phyloP scores from a whole-genome alignment of 2,797 vertebrate species.

The Limosa lapponica region DNA sequence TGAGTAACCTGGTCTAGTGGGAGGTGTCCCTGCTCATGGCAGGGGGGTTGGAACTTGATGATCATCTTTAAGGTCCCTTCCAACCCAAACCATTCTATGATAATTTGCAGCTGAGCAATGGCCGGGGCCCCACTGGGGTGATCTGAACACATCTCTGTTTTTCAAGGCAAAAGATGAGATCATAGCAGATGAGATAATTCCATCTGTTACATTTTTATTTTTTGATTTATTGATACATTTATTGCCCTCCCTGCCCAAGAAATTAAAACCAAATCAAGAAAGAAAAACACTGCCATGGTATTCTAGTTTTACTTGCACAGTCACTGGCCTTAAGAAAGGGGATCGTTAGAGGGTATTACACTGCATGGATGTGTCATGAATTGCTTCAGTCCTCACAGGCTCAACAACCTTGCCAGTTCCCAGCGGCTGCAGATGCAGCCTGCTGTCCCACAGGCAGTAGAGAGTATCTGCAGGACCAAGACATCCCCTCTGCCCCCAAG shows the following conservation, averaged over 20 bases:
- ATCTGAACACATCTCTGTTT: neutral
- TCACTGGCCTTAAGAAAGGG: accelerated
- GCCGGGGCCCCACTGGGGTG: accelerated
- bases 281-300: neutral
- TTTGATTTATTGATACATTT: neutral
- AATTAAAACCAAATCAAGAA: neutral
- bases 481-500: neutral
- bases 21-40: neutral
- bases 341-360: neutral
- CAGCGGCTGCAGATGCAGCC: neutral
- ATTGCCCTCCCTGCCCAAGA: neutral
- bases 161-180: neutral
- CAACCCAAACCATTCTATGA: neutral
- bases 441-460: neutral
- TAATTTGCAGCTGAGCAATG: neutral
- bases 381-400: neutral
- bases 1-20: neutral
- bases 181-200: neutral
- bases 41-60: neutral
- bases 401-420: neutral
- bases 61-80: neutral
- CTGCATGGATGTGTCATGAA: neutral
- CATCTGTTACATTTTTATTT: neutral
- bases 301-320: neutral
- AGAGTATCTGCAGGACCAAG: neutral